Evolutionary conservation across 2,797 vertebrate species (phyloP).

Genomic region (Rhinichthys osculus): DNA sequence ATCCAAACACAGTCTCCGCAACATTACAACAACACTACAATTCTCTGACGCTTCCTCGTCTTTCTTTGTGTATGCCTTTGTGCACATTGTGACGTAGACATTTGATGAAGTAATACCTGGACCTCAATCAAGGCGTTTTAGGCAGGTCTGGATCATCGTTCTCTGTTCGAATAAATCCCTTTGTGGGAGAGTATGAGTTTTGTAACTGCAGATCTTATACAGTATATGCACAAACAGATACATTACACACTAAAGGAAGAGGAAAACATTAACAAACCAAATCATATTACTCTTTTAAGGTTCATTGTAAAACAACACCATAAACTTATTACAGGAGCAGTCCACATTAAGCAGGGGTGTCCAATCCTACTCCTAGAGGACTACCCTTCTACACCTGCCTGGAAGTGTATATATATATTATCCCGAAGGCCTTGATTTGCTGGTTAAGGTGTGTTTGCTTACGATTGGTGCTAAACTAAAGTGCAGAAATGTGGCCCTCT

Average conservation of each 20-base stretch:
- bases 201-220: background rate
- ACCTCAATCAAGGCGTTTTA: background rate
- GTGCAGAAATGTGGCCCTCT: background rate
- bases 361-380: background rate
- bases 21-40: background rate
- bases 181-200: background rate
- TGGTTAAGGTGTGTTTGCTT: slow-evolving; percentile 1
- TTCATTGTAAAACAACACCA: background rate
- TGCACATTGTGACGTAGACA: background rate
- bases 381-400: background rate
- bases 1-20: background rate
- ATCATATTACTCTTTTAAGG: too few species aligned
- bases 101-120: too few species aligned
- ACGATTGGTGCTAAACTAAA: background rate
- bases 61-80: background rate
- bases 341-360: background rate
- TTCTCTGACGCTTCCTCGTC: background rate
- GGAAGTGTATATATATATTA: slow-evolving; percentile 2
- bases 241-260: too few species aligned
- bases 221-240: background rate
- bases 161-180: too few species aligned
- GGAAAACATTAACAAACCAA: too few species aligned
- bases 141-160: background rate
- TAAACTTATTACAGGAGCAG: too few species aligned
- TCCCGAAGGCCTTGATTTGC: background rate